These are phyloP conservation scores for Akabosia matsudoensis DNA, from an alignment of 1,140 invertebrate genomes.

Conservation along the genomic window DNA sequence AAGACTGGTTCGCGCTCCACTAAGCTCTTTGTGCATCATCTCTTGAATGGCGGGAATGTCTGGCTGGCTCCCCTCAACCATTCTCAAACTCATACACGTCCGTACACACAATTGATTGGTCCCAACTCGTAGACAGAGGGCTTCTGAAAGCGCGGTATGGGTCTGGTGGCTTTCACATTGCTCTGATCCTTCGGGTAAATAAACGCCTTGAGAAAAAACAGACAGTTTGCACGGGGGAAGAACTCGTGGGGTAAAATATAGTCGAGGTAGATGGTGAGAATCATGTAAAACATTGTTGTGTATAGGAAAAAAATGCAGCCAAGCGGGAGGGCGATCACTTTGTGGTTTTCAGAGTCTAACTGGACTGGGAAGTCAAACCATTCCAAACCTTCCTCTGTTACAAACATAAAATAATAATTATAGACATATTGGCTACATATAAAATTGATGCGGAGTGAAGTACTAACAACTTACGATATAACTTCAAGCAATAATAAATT, in stretches of 20 bases:
- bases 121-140: conserved; percentile 1
- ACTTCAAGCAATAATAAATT: conserved; percentile 10
- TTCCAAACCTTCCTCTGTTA: conserved; percentile 7
- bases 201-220: background rate
- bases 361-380: conserved; percentile 20
- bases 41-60: background rate
- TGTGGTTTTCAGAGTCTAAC: background rate
- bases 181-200: background rate
- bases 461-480: background rate
- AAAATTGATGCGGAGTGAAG: background rate
- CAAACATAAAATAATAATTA: background rate
- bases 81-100: background rate
- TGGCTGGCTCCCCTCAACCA: background rate
- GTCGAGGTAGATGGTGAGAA: conserved; percentile 5
- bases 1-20: background rate
- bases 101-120: background rate
- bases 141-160: background rate
- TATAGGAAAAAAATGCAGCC: background rate
- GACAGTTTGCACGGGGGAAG: background rate
- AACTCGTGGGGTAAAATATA: background rate
- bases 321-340: background rate
- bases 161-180: background rate
- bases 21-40: background rate
- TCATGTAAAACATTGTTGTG: background rate
- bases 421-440: background rate